Evolutionary conservation across 2,113 vertebrate species (phyloP), one percentile per base, ranked within the genome.

Genomic region (Kryptolebias marmoratus): DNA sequence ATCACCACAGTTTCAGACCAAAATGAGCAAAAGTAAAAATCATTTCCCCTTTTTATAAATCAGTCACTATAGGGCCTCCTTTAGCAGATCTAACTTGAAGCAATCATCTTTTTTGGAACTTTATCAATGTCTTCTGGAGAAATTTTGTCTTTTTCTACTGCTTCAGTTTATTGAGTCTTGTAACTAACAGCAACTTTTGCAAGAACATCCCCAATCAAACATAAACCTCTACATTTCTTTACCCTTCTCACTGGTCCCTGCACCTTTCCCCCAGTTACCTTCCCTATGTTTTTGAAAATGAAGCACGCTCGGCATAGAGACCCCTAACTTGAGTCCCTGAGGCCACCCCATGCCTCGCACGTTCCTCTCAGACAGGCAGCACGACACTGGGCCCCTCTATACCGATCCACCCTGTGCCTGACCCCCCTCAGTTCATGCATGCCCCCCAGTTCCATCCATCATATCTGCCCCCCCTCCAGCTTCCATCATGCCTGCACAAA

Each of bases 361-460:
- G 90, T 90, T 91, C 90, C 90, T 62, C 86, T 87, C 86, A 88
- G 80, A 90, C 83, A 87, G 85, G 91, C 83, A 91, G 90, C 89
- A 91, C 85, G 91, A 93, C 90, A 85, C 80, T 44, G 84, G 83
- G 79, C 82, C 89, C 84, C 85, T 77, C 84, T 71, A 71, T 83
- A 73, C 42, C 62, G 32, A 11, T 80, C 61, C 61, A 64, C 60
- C 56, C 68, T 54, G 71, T 28, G 16, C 28, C 28, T 71, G 28
- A 59, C 84, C 73, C 58, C 78, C 28, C 32, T 53, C 64, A 42
- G 45, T 73, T 78, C 50, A 58, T 80, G 66, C 63, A 62, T 64
- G 62, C 75, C 77, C 75, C 77, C 71, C 32, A 82, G 70, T 84
- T 87, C 80, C 91, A 92, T 91, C 89, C 90, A 92, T 91, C 91